A percentile compares a stretch with the other conserved stretches of the same genome.
These are phyloP conservation scores for Cricetomys ansorgei DNA, from an alignment of 2,113 vertebrate species.

Conservation along the genomic window DNA sequence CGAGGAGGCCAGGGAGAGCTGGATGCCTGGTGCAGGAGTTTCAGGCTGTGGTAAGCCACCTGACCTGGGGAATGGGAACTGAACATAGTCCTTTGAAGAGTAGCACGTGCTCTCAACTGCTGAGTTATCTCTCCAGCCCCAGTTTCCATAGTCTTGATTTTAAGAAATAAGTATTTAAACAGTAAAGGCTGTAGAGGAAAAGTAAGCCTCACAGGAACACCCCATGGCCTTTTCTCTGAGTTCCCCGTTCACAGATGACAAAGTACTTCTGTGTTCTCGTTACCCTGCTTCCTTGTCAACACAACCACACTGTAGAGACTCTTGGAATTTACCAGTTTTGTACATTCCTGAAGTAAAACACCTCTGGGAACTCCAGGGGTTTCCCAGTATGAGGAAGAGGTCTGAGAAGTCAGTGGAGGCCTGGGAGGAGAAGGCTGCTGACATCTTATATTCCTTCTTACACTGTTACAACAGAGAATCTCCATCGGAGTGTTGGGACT, in stretches of 20 bases:
- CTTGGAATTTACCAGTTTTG: background rate
- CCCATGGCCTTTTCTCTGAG: background rate
- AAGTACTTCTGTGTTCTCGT: background rate
- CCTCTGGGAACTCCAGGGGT: background rate
- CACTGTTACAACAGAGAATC: background rate
- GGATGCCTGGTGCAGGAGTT: background rate
- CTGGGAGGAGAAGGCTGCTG: background rate
- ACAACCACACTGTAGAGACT: background rate
- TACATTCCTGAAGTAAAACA: slow-evolving; percentile 30
- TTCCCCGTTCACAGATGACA: background rate
- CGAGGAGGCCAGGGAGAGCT: background rate
- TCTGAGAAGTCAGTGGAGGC: background rate
- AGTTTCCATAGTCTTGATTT: slow-evolving; percentile 48
- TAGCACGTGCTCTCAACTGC: background rate
- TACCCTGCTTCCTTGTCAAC: background rate
- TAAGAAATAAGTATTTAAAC: slow-evolving; percentile 38
- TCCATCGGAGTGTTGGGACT: background rate
- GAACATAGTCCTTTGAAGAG: background rate
- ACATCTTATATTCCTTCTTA: background rate
- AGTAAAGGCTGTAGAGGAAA: background rate
- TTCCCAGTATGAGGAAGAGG: slow-evolving; percentile 32
- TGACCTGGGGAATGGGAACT: background rate
- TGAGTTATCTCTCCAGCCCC: too few relatives aligned
- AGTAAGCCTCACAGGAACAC: background rate
- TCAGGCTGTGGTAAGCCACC: background rate